Conservation (phyloP, 2,797 vertebrate species). For the Acanthurus leucopareius region DNA sequence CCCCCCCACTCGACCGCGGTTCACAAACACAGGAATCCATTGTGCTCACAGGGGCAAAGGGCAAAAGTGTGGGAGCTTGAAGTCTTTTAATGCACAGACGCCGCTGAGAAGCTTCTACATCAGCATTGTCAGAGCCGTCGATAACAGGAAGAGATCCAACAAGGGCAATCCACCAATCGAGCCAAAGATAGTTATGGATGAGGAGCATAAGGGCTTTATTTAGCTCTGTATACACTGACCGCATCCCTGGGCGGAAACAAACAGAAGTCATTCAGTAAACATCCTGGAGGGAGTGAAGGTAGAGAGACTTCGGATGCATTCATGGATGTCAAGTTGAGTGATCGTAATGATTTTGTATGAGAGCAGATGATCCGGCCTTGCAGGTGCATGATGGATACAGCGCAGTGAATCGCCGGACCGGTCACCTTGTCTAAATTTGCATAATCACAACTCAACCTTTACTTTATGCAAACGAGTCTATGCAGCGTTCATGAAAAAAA, state of each 20-base stretch:
- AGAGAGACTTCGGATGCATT: too few species aligned
- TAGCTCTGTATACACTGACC: background rate
- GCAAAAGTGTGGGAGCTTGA: background rate
- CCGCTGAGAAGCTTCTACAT: background rate
- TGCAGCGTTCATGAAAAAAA: too few species aligned
- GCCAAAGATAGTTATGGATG: background rate
- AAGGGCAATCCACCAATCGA: background rate
- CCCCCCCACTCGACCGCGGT: background rate
- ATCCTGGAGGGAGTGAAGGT: background rate
- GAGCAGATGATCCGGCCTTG: too few species aligned
- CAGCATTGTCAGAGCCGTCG: slow-evolving; percentile 18
- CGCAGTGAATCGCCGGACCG: too few species aligned
- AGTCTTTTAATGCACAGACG: slow-evolving; percentile 28
- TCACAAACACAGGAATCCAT: background rate
- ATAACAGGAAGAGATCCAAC: slow-evolving; percentile 10
- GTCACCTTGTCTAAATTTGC: too few species aligned
- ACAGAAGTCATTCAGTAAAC: background rate
- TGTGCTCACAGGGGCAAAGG: slow-evolving; percentile 29
- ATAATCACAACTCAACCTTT: too few species aligned
- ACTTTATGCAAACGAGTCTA: too few species aligned
- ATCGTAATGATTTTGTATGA: too few species aligned
- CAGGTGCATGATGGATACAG: too few species aligned
- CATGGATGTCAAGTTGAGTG: too few species aligned
- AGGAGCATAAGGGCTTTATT: background rate
- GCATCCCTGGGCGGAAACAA: background rate